phyloP scores from a whole-genome alignment of 2,797 vertebrate genomes.

The Anisognathus igniventris region DNA sequence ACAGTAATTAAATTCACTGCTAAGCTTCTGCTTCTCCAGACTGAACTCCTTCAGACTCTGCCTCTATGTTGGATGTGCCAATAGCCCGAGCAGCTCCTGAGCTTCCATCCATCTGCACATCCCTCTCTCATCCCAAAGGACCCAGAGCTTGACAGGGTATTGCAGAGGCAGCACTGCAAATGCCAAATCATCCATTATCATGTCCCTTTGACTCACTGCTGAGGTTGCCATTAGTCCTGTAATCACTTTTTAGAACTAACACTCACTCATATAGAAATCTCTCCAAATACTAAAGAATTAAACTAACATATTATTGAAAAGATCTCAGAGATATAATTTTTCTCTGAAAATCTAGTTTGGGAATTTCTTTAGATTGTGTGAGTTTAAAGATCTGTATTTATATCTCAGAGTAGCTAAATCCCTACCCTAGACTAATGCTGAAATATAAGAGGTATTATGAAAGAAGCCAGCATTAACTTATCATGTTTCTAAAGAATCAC shows the following conservation, averaged over 20 bases:
- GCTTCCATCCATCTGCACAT: not conserved
- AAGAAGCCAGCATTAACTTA: not conserved
- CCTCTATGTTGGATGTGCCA: not conserved
- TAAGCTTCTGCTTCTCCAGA: not conserved
- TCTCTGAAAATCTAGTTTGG: not conserved
- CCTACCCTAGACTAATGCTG: not conserved
- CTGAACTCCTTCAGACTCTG: not conserved
- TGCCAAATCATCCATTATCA: not conserved
- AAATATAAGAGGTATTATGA: not conserved
- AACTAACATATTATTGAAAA: not conserved
- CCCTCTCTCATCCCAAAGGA: not conserved
- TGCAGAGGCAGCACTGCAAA: not conserved
- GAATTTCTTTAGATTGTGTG: not conserved
- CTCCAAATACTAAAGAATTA: not conserved
- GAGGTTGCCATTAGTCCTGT: not conserved
- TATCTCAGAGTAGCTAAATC: not conserved
- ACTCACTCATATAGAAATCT: not conserved
- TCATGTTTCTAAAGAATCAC: not conserved
- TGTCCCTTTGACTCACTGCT: not conserved
- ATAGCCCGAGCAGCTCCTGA: fast-evolving
- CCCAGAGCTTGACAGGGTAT: not conserved
- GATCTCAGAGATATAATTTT: not conserved
- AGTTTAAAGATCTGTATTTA: not conserved
- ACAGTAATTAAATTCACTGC: not conserved
- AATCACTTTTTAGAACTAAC: not conserved